Percentiles rank a stretch among this genome's conserved stretches.
These are phyloP conservation scores for Sus scrofa DNA, from an alignment of 2,113 vertebrate species.

Conservation along the genomic window DNA sequence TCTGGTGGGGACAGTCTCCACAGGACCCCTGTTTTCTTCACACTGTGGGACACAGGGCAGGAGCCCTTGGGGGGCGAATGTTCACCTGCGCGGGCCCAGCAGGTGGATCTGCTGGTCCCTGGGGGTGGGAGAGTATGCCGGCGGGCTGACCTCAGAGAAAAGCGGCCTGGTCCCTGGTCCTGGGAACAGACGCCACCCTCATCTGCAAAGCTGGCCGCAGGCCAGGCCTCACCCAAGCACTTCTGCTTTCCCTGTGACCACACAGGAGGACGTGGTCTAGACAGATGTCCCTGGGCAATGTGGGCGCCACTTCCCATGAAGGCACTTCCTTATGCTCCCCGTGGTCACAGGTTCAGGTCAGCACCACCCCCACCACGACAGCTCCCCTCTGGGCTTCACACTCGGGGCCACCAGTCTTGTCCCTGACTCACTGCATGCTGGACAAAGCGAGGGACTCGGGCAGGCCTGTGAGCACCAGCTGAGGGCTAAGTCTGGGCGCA, in stretches of 20 bases:
- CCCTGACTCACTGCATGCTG: fast-evolving
- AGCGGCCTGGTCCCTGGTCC: not conserved
- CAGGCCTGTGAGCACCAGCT: fast-evolving
- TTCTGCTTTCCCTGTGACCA: not conserved
- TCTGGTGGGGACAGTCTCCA: not conserved
- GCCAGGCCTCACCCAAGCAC: not conserved
- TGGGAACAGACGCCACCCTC: no score
- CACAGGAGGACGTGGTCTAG: not conserved
- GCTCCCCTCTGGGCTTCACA: not conserved
- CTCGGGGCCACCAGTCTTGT: not conserved
- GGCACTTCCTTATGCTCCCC: not conserved
- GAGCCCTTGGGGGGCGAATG: not conserved
- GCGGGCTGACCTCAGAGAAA: not conserved
- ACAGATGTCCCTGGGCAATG: not conserved
- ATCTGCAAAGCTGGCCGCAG: fast-evolving
- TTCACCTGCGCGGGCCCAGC: not conserved
- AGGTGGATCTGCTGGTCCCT: fast-evolving
- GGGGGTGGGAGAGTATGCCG: fast-evolving
- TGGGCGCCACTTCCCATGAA: not conserved
- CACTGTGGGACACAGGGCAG: fast-evolving
- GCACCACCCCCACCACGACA: not conserved
- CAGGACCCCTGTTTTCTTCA: no score
- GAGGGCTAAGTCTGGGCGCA: not conserved
- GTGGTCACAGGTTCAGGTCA: not conserved
- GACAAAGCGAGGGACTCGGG: not conserved